Evolutionary conservation across 1,140 invertebrate genomes (phyloP), one percentile per base, ranked within the genome.

Genomic region (Drosophila chauvacae): DNA sequence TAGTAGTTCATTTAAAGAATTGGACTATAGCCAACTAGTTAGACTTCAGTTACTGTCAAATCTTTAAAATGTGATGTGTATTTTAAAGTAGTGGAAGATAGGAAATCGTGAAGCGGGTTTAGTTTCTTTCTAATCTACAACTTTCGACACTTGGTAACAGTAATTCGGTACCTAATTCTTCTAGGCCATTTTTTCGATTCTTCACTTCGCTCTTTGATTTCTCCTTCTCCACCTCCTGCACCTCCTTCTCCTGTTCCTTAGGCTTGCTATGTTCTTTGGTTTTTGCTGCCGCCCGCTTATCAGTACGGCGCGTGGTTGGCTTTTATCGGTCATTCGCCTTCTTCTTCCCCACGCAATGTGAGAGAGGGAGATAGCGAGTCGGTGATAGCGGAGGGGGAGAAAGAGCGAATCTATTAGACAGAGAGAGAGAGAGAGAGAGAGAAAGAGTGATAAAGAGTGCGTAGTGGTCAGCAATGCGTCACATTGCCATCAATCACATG

Each of bases 251-350:
- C 45, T 20, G 7, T 13, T 69, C 47, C 47, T 61, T 50, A 18
- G 10, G 7, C 18, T 4, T n/a, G 28, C n/a, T 18, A 45, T 45
- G 28, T 45, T 44, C 39, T 68, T 53, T 42, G 10, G 30, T 47
- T 55, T 62, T 74, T 47, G 48, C 42, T 77, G 57, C 33, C 35
- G 55, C 48, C 63, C 39, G 70, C 55, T 60, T 37, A 68, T 77
- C 57, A 69, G 74, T 41, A 66, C 72, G 83, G 85, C 81, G 81
- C 78, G 81, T 88, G 81, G 81, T 90, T 66, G 51, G 62, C 50
- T 75, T 90, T 88, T 88, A 88, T 88, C 85, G 84, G 84, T 90
- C 84, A 90, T 88, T 88, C 79, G 80, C 85, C 84, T 88, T 50
- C 41, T 44, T 81, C 80, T 84, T 50, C 30, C 26, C 33, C 37